Base-by-base conservation (phyloP, 1,140 invertebrate genomes). In the Hycleus cichorii region DNA sequence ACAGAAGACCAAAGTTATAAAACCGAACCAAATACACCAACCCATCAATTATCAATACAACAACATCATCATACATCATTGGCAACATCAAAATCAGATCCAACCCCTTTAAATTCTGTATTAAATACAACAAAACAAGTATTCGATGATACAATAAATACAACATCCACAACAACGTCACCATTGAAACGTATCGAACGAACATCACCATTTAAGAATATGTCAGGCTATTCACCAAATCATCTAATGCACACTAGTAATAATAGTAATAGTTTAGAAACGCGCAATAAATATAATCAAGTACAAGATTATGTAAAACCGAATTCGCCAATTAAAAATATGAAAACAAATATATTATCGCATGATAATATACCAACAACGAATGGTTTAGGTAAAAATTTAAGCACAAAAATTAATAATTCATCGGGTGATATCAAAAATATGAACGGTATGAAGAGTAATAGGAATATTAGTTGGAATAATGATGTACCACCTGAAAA, bases 401-500 rank as follows among this genome's bases (percentile, higher is more conserved):
- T 18, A 18, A 18, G 18, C 18, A 18, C 32, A 57, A 52, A 12
- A 68, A 62, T 57, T 5, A 32, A 32, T 7, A 27, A 43, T 7
- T 62, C 58, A 9, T 50, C 55, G 25, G 40, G 44, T 39, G 60
- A 55, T 39, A 27, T 10, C 10, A 69, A 66, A 52, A 69, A 68
- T 10, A 68, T 74, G 8, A 78, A 77, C 58, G 77, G 71, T 61
- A 71, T 78, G 10, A 81, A 80, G 60, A 69, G 72, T 3, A 60
- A 72, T 3, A 71, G 74, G 55, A 83, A 78, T 62, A 78, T 84
- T 46, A 77, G 80, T 54, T 90, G 88, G 86, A 89, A 84, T 66
- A 83, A 82, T 58, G 84, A 87, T 59, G 74, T 83, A 52, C 75
- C 83, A 12, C 73, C 78, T 3, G 88, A 89, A 59, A 92, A 92